Evolutionary conservation across 2,113 vertebrate species (phyloP), one percentile per base, ranked within the genome.

Genomic region (Paratilapia polleni): DNA sequence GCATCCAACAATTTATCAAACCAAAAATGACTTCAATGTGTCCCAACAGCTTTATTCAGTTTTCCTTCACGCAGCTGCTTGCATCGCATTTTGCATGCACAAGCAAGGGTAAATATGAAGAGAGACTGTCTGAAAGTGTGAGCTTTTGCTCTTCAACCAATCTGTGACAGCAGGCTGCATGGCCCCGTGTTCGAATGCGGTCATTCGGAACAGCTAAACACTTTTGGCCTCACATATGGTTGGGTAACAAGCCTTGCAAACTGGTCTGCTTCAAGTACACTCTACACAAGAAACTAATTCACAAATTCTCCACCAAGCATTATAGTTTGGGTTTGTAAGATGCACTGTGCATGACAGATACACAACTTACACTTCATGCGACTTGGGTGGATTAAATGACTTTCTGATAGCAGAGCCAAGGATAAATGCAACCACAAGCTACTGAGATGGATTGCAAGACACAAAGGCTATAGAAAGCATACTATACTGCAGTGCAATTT

Each of bases 221-320:
- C 66, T 73, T 73, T 73, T 10, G 17, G 10, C 66, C 66, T 73
- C 66, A 73, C 66, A 73, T 73, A 73, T 73, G 66, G 66, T 73
- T 10, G 24, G 43, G 66, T 73, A 73, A 31, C 24, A 52, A 73
- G 66, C 66, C 43, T 73, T 31, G 43, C 66, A 70, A 70, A 26
- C 66, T 28, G 43, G 66, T 70, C 66, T 5, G 15, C 66, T 31
- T 17, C 1, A 52, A 52, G 66, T 24, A 49, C 4, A 47, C 38
- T 68, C 38, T 31, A 70, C 66, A 31, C 26, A 2, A 73, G 26
- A 13, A 52, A 5, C 24, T 52, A 73, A 20, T 31, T 73, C 66
- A 31, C 17, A 6, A 31, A 73, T 73, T 31, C 24, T 52, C 66
- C 66, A 52, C 66, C 66, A 73, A 20, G 66, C 26, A 52, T 73